Base-by-base conservation (phyloP, 2,888 invertebrate genomes). In the Andrena trimmerana region DNA sequence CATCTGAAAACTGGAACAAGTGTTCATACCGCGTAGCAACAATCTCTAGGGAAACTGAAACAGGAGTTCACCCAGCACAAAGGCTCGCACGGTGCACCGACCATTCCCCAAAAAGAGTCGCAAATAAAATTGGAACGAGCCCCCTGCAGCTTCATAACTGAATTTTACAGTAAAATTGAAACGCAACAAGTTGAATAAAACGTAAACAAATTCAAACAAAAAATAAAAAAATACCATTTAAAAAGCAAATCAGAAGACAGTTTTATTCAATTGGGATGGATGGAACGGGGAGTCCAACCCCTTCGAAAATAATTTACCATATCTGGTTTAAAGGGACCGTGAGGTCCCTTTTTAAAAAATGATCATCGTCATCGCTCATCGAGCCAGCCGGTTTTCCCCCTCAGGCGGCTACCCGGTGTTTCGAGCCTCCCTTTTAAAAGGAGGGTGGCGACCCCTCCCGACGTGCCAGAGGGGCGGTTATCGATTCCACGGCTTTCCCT, bases 401-500 rank as follows among this genome's bases (percentile, higher is more conserved):
- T 72, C 20, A 54, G 67, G 71, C 68, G 63, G 50, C 71, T 67
- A 73, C 73, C 70, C 33, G 70, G 52, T 66, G 79, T 80, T 20
- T 80, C 66, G 60, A 80, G 67, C 48, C 77, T 68, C 69, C 59
- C 87, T 78, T 80, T 86, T 76, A 76, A 79, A 81, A 80, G 84
- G 71, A 84, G 86, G 88, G 81, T 81, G 86, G 87, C 87, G 88
- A 91, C 90, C 91, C 91, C 90, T 91, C 90, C 88, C 81, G 88
- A 88, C 90, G 84, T 87, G 87, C 83, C 86, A 72, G 87, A 90
- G 91, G 92, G 92, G 90, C 81, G 90, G 90, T 90, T 93, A 93
- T 93, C 92, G 93, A 93, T 93, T 92, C 90, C 80, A 71, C 70
- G 77, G 81, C 85, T 87, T 78, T 81, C 80, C 67, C 71, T 81